Evolutionary conservation across 2,888 invertebrate species (phyloP).

Genomic region (Penaeus monodon): DNA sequence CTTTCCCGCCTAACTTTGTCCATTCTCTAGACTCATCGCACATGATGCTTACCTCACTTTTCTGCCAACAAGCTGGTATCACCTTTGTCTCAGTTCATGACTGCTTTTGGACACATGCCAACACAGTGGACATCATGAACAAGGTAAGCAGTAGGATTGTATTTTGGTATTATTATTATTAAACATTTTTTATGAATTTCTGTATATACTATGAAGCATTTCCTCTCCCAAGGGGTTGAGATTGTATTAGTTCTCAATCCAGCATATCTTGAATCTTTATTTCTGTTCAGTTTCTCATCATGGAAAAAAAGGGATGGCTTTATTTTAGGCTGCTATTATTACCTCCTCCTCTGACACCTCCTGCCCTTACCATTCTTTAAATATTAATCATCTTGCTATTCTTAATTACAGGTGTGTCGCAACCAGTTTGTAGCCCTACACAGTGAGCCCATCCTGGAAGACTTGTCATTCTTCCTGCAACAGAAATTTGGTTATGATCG

Average conservation of each 20-base stretch:
- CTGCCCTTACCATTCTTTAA: too few species aligned
- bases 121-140: slow-evolving; percentile 88
- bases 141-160: slow-evolving; percentile 73
- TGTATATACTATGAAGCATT: background rate
- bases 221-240: too few species aligned
- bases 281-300: too few species aligned
- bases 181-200: too few species aligned
- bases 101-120: slow-evolving; percentile 98
- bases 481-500: slow-evolving; percentile 78
- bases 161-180: background rate
- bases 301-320: too few species aligned
- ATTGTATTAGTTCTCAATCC: too few species aligned
- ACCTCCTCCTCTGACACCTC: too few species aligned
- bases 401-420: slow-evolving; percentile 83
- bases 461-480: slow-evolving; percentile 82
- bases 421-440: slow-evolving; percentile 98
- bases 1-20: slow-evolving; percentile 98
- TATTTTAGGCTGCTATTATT: too few species aligned
- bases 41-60: slow-evolving; percentile 98
- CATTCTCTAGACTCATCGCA: slow-evolving; percentile 98
- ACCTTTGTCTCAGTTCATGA: slow-evolving; percentile 98
- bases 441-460: slow-evolving; percentile 89
- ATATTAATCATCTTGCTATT: background rate
- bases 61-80: slow-evolving; percentile 84
- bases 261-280: too few species aligned